Evolutionary conservation across 2,797 vertebrate species (phyloP).

Genomic region (Lagodon rhomboides): DNA sequence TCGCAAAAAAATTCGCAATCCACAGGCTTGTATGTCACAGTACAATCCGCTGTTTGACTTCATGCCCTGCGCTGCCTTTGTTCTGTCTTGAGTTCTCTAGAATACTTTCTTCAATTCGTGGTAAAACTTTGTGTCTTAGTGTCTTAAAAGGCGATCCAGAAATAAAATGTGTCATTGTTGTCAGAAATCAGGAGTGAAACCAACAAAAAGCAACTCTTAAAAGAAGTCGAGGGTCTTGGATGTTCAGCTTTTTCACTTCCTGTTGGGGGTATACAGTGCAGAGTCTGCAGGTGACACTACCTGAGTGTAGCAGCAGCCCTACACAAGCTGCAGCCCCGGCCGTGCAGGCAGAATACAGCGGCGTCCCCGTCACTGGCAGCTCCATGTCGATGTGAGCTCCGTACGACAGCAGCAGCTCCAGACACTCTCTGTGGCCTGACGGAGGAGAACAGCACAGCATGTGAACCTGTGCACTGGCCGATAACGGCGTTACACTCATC

Average conservation of each 20-base stretch:
- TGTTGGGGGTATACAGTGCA: not conserved
- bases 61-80: too few relatives aligned
- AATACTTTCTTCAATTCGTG: too few relatives aligned
- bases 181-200: too few relatives aligned
- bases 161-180: too few relatives aligned
- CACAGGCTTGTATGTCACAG: too few relatives aligned
- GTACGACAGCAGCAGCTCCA: conserved; percentile 91
- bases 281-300: conserved; percentile 71
- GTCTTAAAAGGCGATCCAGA: too few relatives aligned
- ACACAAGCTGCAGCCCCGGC: conserved; percentile 86
- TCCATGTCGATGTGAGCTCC: conserved; percentile 89
- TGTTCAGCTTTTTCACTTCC: not conserved
- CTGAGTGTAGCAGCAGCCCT: conserved; percentile 89
- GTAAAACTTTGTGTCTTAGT: too few relatives aligned
- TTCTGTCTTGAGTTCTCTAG: too few relatives aligned
- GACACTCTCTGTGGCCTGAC: conserved; percentile 90
- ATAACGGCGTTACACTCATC: not conserved
- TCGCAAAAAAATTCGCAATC: too few relatives aligned
- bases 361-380: conserved; percentile 86
- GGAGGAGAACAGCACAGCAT: not conserved
- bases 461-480: not conserved
- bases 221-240: too few relatives aligned
- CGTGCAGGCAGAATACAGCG: conserved; percentile 89
- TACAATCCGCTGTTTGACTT: too few relatives aligned
- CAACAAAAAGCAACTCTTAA: too few relatives aligned